Conservation (phyloP, 2,113 vertebrate species). For the Ploceus nigricollis region DNA sequence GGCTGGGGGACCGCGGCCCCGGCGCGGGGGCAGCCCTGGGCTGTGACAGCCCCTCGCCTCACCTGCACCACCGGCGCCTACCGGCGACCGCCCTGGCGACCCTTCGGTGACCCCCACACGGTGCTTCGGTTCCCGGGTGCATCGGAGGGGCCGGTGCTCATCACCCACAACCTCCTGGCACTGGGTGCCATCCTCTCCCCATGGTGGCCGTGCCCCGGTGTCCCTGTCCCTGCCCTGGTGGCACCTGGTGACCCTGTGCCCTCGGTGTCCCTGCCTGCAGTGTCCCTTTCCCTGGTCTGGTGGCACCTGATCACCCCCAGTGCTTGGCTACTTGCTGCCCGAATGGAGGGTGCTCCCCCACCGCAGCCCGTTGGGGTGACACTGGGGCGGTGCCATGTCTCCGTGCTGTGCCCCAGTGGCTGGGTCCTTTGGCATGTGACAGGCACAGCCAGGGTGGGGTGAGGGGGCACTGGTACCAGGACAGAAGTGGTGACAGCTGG, state of each 20-base stretch:
- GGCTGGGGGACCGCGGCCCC: not conserved
- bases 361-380: rapidly evolving
- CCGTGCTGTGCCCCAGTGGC: not conserved
- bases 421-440: not conserved
- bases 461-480: not conserved
- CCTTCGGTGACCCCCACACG: not conserved
- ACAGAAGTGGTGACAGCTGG: not conserved
- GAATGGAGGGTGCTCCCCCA: not conserved
- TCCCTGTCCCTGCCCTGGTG: not conserved
- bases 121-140: not conserved
- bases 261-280: not conserved
- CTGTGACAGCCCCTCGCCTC: not conserved
- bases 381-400: not conserved
- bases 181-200: not conserved
- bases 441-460: not conserved
- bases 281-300: not conserved
- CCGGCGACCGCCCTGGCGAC: too few species aligned
- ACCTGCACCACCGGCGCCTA: too few species aligned
- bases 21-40: not conserved
- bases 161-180: not conserved
- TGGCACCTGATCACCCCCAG: not conserved
- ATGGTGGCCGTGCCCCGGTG: not conserved
- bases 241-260: not conserved
- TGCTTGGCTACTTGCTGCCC: not conserved
- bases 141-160: not conserved